Conservation (phyloP, 2,888 invertebrate genomes). For the Latrodectus elegans region DNA sequence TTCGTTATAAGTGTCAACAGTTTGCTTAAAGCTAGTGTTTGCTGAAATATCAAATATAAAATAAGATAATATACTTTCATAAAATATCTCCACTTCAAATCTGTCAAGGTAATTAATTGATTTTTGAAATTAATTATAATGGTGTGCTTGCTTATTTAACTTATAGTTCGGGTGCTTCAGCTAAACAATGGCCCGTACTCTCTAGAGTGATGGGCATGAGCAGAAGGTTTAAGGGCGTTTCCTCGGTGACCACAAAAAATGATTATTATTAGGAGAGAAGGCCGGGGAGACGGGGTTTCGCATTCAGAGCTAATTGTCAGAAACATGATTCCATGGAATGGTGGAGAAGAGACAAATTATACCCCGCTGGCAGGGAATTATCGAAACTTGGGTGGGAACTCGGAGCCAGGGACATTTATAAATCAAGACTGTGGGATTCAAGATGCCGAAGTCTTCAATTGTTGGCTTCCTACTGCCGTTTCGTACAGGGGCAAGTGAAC, state of each 20-base stretch:
- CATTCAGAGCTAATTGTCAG: conserved; percentile 45
- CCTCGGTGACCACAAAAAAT: neutral
- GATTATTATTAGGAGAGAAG: neutral
- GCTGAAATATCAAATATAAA: no score
- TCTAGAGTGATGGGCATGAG: neutral
- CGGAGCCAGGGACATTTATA: conserved; percentile 47
- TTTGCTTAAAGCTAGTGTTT: no score
- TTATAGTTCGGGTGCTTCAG: neutral
- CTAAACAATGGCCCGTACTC: neutral
- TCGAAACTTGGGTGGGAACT: conserved; percentile 55
- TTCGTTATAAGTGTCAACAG: no score
- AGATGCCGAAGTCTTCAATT: conserved; percentile 58
- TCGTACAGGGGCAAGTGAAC: conserved; percentile 26
- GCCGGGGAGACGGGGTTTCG: neutral
- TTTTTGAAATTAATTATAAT: neutral
- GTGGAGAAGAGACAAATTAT: conserved; percentile 40
- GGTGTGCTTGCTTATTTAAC: neutral
- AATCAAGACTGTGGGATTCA: conserved; percentile 37
- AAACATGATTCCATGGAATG: conserved; percentile 46
- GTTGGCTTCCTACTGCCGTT: conserved; percentile 36
- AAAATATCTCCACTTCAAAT: neutral
- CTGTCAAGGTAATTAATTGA: neutral
- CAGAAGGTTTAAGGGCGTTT: neutral
- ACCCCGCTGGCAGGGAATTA: conserved; percentile 58
- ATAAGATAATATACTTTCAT: no score